Conservation (phyloP, 1,140 invertebrate genomes). For the Drosophila leontia region DNA sequence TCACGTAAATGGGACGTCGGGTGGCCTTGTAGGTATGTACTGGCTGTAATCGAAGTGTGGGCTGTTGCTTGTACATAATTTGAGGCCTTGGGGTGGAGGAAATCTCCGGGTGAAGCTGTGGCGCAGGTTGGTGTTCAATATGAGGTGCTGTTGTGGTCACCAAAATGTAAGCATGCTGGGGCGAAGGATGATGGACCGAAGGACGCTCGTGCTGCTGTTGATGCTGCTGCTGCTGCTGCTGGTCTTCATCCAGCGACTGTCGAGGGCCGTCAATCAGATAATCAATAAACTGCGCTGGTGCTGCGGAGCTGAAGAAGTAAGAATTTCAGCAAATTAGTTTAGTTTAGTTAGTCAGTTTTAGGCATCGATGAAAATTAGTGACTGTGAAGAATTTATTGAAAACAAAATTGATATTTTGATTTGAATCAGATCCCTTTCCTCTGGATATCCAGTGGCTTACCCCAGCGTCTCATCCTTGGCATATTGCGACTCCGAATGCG, state of each 20-base stretch:
- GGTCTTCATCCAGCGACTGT: conserved; percentile 76
- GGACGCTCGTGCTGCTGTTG: conserved; percentile 21
- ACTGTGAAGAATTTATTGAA: neutral
- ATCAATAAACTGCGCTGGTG: conserved; percentile 68
- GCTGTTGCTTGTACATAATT: conserved; percentile 62
- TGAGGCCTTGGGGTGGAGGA: conserved; percentile 49
- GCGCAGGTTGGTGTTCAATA: conserved; percentile 47
- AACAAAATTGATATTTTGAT: neutral
- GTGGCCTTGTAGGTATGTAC: conserved; percentile 66
- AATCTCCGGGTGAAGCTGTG: conserved; percentile 44
- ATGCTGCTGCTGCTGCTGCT: conserved; percentile 18
- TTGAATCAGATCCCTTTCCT: neutral
- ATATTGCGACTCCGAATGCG: conserved; percentile 30
- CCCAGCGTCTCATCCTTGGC: conserved; percentile 45
- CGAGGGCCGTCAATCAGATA: conserved; percentile 77
- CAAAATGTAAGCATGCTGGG: conserved; percentile 69
- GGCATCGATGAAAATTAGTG: neutral
- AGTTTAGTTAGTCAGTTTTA: neutral
- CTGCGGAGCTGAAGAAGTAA: conserved; percentile 42
- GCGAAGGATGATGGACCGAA: conserved; percentile 22
- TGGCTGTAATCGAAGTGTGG: conserved; percentile 66
- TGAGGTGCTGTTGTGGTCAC: conserved; percentile 69
- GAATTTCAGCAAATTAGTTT: neutral
- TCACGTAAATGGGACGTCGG: conserved; percentile 63
- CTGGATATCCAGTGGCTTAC: conserved; percentile 10